Evolutionary conservation across 1,140 invertebrate species (phyloP).

Genomic region (Drosophila leontia): DNA sequence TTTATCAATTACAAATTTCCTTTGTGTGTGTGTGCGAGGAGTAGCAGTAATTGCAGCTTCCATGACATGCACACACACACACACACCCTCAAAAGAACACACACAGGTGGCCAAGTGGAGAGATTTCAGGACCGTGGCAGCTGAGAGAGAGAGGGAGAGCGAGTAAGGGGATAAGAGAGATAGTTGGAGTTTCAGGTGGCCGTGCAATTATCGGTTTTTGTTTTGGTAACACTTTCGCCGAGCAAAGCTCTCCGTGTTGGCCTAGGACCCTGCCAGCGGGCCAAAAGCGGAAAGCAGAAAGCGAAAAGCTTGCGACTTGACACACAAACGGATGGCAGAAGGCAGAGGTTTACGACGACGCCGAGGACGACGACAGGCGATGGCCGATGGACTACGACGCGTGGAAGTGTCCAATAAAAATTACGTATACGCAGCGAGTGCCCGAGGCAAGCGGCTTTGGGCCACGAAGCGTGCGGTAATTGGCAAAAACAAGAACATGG

Average conservation of each 20-base stretch:
- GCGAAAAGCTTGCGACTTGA: conserved; percentile 60
- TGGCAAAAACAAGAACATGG: conserved; percentile 39
- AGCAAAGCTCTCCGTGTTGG: conserved; percentile 72
- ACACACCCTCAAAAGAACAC: conserved; percentile 4
- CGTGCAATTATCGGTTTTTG: conserved; percentile 80
- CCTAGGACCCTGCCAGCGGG: conserved; percentile 67
- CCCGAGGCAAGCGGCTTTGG: conserved; percentile 51
- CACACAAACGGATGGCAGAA: conserved; percentile 44
- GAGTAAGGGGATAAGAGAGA: conserved; percentile 10
- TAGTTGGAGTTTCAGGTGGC: conserved; percentile 53
- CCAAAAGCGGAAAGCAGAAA: conserved; percentile 43
- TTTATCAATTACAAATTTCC: conserved; percentile 19
- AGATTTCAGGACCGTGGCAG: conserved; percentile 30
- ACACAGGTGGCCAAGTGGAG: conserved; percentile 70
- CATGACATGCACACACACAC: background rate
- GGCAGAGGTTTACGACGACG: conserved; percentile 18
- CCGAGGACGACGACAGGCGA: conserved; percentile 11
- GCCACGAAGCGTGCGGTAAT: conserved; percentile 69
- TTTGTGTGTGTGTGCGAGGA: background rate
- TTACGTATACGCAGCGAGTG: conserved; percentile 68
- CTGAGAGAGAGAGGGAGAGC: conserved; percentile 24
- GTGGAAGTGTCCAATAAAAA: conserved; percentile 77
- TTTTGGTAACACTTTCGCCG: conserved; percentile 73
- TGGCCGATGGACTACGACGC: conserved; percentile 61
- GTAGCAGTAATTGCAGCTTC: conserved; percentile 15